Conservation (phyloP, 1,140 invertebrate species). For the Lethocerus indicus region DNA sequence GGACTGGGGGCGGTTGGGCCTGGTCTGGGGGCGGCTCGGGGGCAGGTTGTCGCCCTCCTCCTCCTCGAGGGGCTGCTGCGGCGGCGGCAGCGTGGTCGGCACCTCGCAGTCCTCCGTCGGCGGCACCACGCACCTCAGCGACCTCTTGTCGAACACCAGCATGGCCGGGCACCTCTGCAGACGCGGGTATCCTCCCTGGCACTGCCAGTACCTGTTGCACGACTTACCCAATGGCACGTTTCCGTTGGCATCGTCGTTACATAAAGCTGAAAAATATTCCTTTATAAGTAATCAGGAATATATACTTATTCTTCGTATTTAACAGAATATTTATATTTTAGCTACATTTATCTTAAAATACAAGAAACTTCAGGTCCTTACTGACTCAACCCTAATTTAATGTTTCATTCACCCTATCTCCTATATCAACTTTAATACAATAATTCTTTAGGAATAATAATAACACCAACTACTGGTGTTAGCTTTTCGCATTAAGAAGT, state of each 20-base stretch:
- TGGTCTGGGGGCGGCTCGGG: constrained; percentile 13
- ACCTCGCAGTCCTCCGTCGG: constrained; percentile 76
- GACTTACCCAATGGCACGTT: constrained; percentile 66
- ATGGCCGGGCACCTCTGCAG: constrained; percentile 78
- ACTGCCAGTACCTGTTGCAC: constrained; percentile 86
- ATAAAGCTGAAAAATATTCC: constrained; percentile 55
- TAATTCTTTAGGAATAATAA: too few relatives aligned
- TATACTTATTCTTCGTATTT: too few relatives aligned
- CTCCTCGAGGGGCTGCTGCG: constrained; percentile 27
- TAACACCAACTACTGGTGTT: too few relatives aligned
- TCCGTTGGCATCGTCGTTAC: constrained; percentile 73
- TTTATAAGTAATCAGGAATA: too few relatives aligned
- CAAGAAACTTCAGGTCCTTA: too few relatives aligned
- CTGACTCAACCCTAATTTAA: too few relatives aligned
- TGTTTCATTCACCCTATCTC: too few relatives aligned
- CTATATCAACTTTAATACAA: too few relatives aligned
- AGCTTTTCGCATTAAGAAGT: too few relatives aligned
- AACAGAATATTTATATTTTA: too few relatives aligned
- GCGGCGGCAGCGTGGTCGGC: constrained; percentile 52
- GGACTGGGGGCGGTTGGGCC: constrained; percentile 12
- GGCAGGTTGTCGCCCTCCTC: constrained; percentile 15
- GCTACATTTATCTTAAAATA: too few relatives aligned
- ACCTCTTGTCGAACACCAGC: constrained; percentile 71
- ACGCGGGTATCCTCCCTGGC: constrained; percentile 79
- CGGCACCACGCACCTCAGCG: constrained; percentile 67